A percentile compares a stretch with the other conserved stretches of the same genome.
phyloP scores from a whole-genome alignment of 92 coral and sea anemone species.

The Desmophyllum pertusum region DNA sequence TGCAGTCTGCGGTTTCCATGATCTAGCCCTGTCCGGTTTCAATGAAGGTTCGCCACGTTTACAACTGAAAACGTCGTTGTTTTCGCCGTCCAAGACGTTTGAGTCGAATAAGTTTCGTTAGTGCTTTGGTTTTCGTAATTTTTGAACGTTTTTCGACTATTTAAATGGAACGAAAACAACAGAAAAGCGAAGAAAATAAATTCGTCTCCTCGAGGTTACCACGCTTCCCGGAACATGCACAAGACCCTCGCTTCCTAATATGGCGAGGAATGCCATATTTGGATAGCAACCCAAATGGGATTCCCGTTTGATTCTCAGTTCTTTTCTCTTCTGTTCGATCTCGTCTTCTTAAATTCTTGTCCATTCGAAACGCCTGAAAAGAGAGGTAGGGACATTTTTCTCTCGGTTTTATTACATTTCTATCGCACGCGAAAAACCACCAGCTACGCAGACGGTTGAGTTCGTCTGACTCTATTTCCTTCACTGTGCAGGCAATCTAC shows the following conservation, averaged over 20 bases:
- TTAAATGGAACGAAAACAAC: slow-evolving; percentile 26
- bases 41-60: slow-evolving; percentile 34
- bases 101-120: not conserved
- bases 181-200: slow-evolving; percentile 24
- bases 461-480: too few relatives aligned
- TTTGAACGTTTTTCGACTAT: not conserved
- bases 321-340: slow-evolving; percentile 26
- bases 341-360: too few relatives aligned
- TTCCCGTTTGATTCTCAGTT: slow-evolving; percentile 56
- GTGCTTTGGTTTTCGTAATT: not conserved
- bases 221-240: slow-evolving; percentile 62
- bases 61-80: not conserved
- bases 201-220: slow-evolving; percentile 38
- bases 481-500: too few relatives aligned
- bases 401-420: too few relatives aligned
- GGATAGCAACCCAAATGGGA: slow-evolving; percentile 52
- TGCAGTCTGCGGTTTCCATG: slow-evolving; percentile 41
- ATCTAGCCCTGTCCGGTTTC: slow-evolving; percentile 35
- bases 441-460: too few relatives aligned
- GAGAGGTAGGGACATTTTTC: too few relatives aligned
- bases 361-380: too few relatives aligned
- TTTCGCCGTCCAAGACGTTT: not conserved
- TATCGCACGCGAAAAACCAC: too few relatives aligned
- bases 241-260: slow-evolving; percentile 56
- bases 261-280: slow-evolving; percentile 61